phyloP scores from a whole-genome alignment of 2,797 vertebrate genomes.

The Liparis tanakae region DNA sequence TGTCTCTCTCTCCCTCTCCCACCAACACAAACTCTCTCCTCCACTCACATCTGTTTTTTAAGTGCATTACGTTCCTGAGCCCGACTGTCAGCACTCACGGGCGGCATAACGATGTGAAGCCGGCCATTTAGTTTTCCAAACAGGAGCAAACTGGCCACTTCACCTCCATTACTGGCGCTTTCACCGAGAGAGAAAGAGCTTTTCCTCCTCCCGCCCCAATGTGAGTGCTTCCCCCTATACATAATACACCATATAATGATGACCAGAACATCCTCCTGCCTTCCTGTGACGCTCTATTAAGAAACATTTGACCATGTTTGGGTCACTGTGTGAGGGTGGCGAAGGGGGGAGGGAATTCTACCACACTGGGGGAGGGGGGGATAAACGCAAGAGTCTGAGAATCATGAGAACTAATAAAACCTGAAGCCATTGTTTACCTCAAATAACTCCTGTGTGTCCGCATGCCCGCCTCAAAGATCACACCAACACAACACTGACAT shows the following conservation, averaged over 20 bases:
- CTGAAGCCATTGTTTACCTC: constrained; percentile 35
- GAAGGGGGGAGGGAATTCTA: not conserved
- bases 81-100: constrained; percentile 74
- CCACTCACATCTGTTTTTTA: constrained; percentile 68
- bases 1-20: constrained; percentile 40
- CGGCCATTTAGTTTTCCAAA: constrained; percentile 77
- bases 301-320: constrained; percentile 44
- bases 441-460: not conserved
- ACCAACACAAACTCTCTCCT: constrained; percentile 40
- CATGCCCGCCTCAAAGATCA: constrained; percentile 25
- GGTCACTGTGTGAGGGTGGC: constrained; percentile 1
- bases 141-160: constrained; percentile 76
- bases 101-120: constrained; percentile 61
- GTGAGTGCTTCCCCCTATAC: constrained; percentile 59
- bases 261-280: constrained; percentile 44
- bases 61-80: constrained; percentile 75
- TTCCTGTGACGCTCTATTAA: constrained; percentile 44
- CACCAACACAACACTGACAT: constrained; percentile 40
- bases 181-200: constrained; percentile 66
- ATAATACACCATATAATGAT: constrained; percentile 72
- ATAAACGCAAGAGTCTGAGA: constrained; percentile 35
- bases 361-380: no score
- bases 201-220: constrained; percentile 49
- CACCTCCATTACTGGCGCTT: constrained; percentile 76
- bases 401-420: constrained; percentile 31